Base-by-base conservation (phyloP, 2,113 vertebrate genomes). In the Brachyhypopomus occidentalis region DNA sequence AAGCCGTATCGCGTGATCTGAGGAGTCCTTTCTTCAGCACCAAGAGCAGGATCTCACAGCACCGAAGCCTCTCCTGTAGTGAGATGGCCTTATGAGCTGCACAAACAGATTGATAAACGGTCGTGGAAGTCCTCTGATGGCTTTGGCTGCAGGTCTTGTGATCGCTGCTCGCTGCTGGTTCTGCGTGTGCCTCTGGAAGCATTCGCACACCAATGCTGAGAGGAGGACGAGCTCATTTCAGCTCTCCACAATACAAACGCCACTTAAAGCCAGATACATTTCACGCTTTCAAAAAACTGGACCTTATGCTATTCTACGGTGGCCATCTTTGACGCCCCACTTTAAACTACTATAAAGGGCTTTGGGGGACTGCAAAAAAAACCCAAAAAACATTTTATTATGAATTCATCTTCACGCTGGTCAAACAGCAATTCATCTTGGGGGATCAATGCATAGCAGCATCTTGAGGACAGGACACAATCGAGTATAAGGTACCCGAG, bases 181-280 rank as follows among this genome's bases (percentile, higher is more conserved):
- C 23, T 36, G 30, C 17, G 30, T 19, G 17, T 67, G 22, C 34
- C 17, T 36, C 17, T 19, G 17, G 14, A 41, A 22, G 20, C 20
- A 22, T 41, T 41, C 30, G 17, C 20, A 20, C 14, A 36, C 11
- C 34, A 19, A n/a, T 20, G n/a, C 36, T 36, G 36, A 69, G 64
- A 36, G 36, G n/a, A 22, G 36, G 27, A 75, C 2, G 20, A 55
- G 55, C 8, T 67, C 19, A 30, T 52, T 67, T 27, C 27, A 67
- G 7, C 4, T 9, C 52, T 60, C 11, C 19, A 52, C 6, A 36
- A 75, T 22, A 59, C 55, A 41, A 16, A 70, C n/a, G 20, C 66
- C 59, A 75, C 59, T 56, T 75, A 59, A 75, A 75, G 58, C 27
- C 19, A 75, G 72, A 75, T 55, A 14, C 14, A n/a, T 55, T 55